Evolutionary conservation across 2,888 invertebrate species (phyloP).

Genomic region (Archaeoteleia sp.): DNA sequence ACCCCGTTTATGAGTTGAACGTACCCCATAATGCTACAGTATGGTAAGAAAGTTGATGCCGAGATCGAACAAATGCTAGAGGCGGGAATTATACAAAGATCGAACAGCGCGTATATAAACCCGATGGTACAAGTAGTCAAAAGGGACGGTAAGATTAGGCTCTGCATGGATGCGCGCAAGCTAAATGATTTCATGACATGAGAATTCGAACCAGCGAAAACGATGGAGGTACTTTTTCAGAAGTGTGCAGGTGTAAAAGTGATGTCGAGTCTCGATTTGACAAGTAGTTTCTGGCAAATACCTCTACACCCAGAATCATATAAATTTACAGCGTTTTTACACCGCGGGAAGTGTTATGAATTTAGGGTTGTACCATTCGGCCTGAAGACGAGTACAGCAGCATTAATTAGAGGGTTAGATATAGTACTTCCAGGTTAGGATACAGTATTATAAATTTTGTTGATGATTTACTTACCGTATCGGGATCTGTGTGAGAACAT

Average conservation of each 20-base stretch:
- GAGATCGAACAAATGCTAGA: too few relatives aligned
- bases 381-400: too few relatives aligned
- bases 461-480: too few relatives aligned
- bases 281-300: constrained; percentile 1
- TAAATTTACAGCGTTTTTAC: constrained; percentile 6
- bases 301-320: background rate
- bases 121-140: background rate
- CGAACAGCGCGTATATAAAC: too few relatives aligned
- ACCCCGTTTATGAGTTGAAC: too few relatives aligned
- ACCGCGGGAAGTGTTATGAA: background rate
- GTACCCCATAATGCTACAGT: too few relatives aligned
- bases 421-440: background rate
- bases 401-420: too few relatives aligned
- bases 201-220: constrained; percentile 14
- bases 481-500: too few relatives aligned
- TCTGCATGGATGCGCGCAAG: constrained; percentile 8
- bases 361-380: too few relatives aligned
- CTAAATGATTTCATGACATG: constrained; percentile 16
- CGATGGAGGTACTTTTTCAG: constrained; percentile 17
- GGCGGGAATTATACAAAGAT: too few relatives aligned
- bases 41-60: too few relatives aligned
- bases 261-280: background rate
- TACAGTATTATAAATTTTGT: background rate
- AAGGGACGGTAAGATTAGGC: background rate
- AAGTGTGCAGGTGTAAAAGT: background rate